Evolutionary conservation across 2,888 invertebrate species (phyloP).

Genomic region (Tenthredo mesomela): DNA sequence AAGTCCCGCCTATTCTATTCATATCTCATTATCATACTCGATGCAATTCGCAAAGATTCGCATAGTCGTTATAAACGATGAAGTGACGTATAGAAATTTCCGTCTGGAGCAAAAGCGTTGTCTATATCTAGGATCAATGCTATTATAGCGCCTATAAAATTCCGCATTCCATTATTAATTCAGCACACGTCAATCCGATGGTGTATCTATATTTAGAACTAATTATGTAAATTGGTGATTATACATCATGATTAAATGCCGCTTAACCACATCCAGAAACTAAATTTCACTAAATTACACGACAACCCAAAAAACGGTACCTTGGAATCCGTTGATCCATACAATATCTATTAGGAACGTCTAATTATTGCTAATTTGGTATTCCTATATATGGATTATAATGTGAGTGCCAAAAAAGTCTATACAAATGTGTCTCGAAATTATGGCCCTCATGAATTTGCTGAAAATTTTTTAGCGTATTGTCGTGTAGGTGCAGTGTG

Average conservation of each 20-base stretch:
- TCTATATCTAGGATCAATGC: not conserved
- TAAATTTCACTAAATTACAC: not conserved
- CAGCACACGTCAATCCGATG: not conserved
- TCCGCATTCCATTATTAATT: not conserved
- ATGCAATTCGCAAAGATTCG: not conserved
- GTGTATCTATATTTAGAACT: not conserved
- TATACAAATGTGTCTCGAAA: not conserved
- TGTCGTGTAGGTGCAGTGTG: no score
- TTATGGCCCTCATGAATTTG: not conserved
- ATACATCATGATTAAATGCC: not conserved
- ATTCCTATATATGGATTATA: not conserved
- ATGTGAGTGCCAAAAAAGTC: not conserved
- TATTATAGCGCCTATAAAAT: not conserved
- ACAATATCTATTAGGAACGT: not conserved
- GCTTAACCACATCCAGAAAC: not conserved
- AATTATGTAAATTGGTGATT: not conserved
- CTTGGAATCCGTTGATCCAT: not conserved
- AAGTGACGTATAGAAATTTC: not conserved
- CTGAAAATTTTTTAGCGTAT: no score
- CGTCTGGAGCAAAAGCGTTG: not conserved
- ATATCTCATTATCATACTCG: not conserved
- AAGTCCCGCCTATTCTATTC: not conserved
- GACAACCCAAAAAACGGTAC: not conserved
- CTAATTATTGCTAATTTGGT: not conserved
- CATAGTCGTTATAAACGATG: not conserved